A percentile compares a stretch with the other conserved stretches of the same genome.
These are phyloP conservation scores for Xiphophorus maculatus DNA, from an alignment of 2,113 vertebrate species.

Conservation along the genomic window DNA sequence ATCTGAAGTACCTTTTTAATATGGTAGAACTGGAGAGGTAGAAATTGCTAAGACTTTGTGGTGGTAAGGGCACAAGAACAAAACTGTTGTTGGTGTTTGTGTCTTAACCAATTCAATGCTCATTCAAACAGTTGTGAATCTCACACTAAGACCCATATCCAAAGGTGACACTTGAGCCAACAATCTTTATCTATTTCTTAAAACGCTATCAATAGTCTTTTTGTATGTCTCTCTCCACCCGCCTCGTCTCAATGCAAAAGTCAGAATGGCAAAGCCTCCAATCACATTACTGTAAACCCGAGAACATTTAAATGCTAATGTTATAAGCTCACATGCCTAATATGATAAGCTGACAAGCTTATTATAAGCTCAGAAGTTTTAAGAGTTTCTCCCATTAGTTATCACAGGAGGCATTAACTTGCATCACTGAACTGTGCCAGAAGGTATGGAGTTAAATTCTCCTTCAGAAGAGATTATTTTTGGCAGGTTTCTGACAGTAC, in stretches of 20 bases:
- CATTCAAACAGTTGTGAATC: conserved; percentile 7
- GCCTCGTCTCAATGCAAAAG: conserved; percentile 69
- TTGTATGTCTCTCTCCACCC: conserved; percentile 12
- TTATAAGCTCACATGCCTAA: conserved; percentile 87
- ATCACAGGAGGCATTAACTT: conserved; percentile 82
- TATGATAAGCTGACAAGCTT: conserved; percentile 88
- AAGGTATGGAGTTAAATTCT: conserved; percentile 83
- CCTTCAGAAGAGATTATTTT: conserved; percentile 80
- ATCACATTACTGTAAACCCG: conserved; percentile 80
- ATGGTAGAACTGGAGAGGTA: not conserved
- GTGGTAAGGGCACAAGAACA: not conserved
- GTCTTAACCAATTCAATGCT: not conserved
- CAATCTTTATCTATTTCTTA: conserved; percentile 9
- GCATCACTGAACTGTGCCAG: conserved; percentile 72
- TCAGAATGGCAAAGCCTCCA: conserved; percentile 77
- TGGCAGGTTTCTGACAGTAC: conserved; percentile 77
- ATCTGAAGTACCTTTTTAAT: not conserved
- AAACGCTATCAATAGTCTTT: conserved; percentile 18
- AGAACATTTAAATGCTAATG: conserved; percentile 87
- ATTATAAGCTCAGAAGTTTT: conserved; percentile 86
- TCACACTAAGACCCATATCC: conserved; percentile 7
- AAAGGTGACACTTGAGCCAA: conserved; percentile 25
- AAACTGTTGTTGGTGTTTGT: not conserved
- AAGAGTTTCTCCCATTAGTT: conserved; percentile 84
- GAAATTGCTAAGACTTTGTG: not conserved